These are phyloP conservation scores for Bradypus variegatus DNA, from an alignment of 2,797 vertebrate species.

Conservation along the genomic window DNA sequence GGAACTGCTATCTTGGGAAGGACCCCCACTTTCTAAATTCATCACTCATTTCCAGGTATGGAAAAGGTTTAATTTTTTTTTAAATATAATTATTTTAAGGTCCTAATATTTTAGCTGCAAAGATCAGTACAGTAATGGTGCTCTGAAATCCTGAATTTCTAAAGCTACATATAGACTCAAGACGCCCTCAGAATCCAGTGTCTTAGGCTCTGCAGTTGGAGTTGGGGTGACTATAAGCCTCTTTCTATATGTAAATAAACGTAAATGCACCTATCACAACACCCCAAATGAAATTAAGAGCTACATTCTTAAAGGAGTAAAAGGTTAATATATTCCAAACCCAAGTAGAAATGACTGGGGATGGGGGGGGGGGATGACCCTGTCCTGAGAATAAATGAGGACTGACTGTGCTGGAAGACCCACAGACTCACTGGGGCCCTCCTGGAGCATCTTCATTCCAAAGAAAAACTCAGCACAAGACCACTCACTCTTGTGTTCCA, in stretches of 20 bases:
- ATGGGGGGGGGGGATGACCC: not conserved
- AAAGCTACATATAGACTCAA: no score
- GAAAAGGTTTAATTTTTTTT: not conserved
- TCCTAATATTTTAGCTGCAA: not conserved
- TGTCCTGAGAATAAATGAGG: not conserved
- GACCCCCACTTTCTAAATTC: not conserved
- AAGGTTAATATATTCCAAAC: not conserved
- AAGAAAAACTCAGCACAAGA: not conserved
- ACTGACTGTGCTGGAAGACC: not conserved
- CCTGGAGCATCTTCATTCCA: not conserved
- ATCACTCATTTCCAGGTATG: not conserved
- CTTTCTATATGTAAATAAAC: fast-evolving
- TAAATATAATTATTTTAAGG: not conserved
- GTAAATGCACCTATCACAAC: not conserved
- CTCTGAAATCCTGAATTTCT: not conserved
- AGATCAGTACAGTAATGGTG: not conserved
- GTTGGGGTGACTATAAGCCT: not conserved
- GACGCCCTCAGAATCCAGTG: not conserved
- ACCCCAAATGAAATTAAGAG: not conserved
- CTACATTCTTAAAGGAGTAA: not conserved
- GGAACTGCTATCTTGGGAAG: not conserved
- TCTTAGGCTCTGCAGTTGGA: no score
- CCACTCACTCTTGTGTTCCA: fast-evolving
- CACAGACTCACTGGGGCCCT: not conserved
- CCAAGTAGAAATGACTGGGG: not conserved